Evolutionary conservation across 2,888 invertebrate species (phyloP).

Genomic region (Pseudanteris insignis): DNA sequence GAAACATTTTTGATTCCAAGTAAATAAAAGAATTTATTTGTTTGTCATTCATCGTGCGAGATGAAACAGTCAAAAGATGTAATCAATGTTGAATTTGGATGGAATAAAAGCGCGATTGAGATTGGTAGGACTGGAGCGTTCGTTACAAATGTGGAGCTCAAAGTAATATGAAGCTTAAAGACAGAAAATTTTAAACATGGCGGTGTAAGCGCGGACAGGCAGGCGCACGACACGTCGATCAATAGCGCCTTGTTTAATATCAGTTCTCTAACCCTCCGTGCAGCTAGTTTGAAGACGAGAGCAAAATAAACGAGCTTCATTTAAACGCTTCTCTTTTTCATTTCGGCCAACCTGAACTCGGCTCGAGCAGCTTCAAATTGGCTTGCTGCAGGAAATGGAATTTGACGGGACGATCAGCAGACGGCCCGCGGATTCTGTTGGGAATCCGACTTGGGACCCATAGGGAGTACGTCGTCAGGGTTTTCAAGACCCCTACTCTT

Average conservation of each 20-base stretch:
- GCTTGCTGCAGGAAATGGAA: constrained; percentile 9
- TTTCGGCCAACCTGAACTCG: constrained; percentile 14
- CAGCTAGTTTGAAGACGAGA: constrained; percentile 53
- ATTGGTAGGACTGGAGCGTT: constrained; percentile 1
- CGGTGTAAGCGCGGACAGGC: constrained; percentile 59
- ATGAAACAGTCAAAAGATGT: no score
- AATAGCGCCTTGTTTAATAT: constrained; percentile 66
- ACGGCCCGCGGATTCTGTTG: constrained; percentile 4
- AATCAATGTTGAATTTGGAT: no score
- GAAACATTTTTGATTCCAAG: no score
- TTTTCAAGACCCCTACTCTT: background rate
- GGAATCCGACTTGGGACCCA: constrained; percentile 3
- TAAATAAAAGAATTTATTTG: no score
- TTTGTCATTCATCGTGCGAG: no score
- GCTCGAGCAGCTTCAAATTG: constrained; percentile 10
- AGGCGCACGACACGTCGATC: constrained; percentile 61
- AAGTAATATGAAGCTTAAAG: constrained; percentile 41
- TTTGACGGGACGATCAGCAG: constrained; percentile 10
- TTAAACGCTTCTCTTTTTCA: constrained; percentile 25
- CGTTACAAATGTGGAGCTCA: constrained; percentile 23
- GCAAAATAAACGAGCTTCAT: constrained; percentile 39
- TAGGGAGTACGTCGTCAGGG: background rate
- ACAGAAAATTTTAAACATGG: constrained; percentile 65
- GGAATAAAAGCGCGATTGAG: background rate
- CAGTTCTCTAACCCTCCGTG: constrained; percentile 62